Percentiles rank a stretch among this genome's conserved stretches.
Conservation (phyloP, 2,113 vertebrate genomes). For the Myanophis thanlyinensis region DNA sequence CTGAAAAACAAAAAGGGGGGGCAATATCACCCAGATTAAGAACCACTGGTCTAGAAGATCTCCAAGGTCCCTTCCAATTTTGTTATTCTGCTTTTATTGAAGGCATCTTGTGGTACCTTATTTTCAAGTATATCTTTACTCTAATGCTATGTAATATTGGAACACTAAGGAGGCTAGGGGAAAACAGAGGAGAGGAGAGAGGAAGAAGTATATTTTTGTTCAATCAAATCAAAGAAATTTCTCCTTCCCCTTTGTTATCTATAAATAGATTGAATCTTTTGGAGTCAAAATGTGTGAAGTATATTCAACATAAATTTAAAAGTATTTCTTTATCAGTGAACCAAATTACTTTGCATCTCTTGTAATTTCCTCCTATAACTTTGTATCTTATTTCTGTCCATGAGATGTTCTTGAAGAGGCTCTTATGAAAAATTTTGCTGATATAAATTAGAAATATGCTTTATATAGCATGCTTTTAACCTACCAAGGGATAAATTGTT, state of each 20-base stretch:
- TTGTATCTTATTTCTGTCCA: not conserved
- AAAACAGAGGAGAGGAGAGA: not conserved
- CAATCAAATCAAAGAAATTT: not conserved
- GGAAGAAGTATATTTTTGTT: not conserved
- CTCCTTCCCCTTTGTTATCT: not conserved
- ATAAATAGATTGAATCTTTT: not conserved
- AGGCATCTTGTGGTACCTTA: not conserved
- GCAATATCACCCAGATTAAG: too few species aligned
- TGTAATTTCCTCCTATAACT: not conserved
- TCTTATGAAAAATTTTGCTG: not conserved
- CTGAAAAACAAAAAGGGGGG: too few species aligned
- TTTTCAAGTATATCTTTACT: not conserved
- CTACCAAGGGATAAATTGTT: not conserved
- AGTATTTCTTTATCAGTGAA: not conserved
- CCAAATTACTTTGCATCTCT: not conserved
- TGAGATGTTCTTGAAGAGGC: not conserved
- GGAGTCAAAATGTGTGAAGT: not conserved
- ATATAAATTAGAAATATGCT: slow-evolving; percentile 24
- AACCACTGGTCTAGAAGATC: too few species aligned
- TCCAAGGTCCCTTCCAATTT: too few species aligned
- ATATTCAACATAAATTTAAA: slow-evolving; percentile 11
- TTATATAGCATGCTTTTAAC: slow-evolving; percentile 19
- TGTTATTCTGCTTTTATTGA: not conserved
- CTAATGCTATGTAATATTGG: not conserved
- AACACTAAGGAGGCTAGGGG: not conserved